phyloP scores from a whole-genome alignment of 2,888 invertebrate species.

The Stenchaetothrips biformis region DNA sequence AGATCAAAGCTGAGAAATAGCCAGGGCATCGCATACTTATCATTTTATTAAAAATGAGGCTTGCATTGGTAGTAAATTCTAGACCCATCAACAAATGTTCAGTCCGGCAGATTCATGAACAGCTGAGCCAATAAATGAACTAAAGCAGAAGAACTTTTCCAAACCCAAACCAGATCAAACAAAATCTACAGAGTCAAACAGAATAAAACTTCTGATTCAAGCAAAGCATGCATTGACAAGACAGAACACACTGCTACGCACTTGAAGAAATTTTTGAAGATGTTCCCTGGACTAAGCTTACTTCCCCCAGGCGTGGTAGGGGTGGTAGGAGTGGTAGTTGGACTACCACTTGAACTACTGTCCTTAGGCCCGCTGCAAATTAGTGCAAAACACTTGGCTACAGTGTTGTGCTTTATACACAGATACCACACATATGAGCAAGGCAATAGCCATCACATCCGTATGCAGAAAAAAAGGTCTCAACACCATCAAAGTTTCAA shows the following conservation, averaged over 20 bases:
- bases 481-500: neutral
- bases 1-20: neutral
- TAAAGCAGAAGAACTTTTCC: neutral
- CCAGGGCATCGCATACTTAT: neutral
- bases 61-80: no score
- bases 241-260: constrained; percentile 52
- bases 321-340: constrained; percentile 53
- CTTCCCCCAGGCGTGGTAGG: constrained; percentile 56
- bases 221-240: constrained; percentile 36
- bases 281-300: constrained; percentile 80
- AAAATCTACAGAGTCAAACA: constrained; percentile 29
- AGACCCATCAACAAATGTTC: neutral
- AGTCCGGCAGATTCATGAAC: neutral
- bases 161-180: constrained; percentile 38
- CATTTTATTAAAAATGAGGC: neutral
- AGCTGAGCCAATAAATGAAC: neutral
- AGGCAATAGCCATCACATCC: neutral
- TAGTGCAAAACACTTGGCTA: constrained; percentile 21
- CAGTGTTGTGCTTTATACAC: neutral
- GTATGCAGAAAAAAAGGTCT: neutral
- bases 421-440: neutral
- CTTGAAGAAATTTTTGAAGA: constrained; percentile 97
- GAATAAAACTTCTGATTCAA: constrained; percentile 39
- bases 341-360: constrained; percentile 33
- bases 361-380: constrained; percentile 39